These are phyloP conservation scores for Nomada ruficornis DNA, from an alignment of 2,888 invertebrate genomes.

Conservation along the genomic window DNA sequence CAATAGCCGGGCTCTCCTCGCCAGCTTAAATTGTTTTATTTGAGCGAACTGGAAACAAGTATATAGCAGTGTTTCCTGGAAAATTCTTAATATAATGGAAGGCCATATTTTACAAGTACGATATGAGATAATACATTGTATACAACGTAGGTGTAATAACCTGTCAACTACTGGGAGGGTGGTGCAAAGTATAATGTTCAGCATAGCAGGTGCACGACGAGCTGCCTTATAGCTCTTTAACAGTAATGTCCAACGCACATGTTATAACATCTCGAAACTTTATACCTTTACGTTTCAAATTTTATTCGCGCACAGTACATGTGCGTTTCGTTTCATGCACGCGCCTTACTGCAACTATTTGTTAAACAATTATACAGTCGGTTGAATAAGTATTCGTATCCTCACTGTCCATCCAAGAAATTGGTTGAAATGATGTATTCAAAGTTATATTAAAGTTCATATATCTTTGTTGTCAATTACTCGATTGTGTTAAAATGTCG, in stretches of 20 bases:
- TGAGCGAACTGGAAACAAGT: slow-evolving; percentile 18
- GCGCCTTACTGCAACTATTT: neutral
- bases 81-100: slow-evolving; percentile 66
- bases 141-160: slow-evolving; percentile 66
- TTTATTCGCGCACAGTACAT: neutral
- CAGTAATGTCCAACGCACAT: slow-evolving; percentile 53
- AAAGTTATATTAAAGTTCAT: neutral
- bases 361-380: no score
- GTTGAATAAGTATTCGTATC: no score
- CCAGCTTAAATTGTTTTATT: slow-evolving; percentile 42
- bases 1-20: neutral
- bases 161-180: slow-evolving; percentile 62
- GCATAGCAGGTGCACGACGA: slow-evolving; percentile 61
- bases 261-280: slow-evolving; percentile 51
- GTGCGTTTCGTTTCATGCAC: neutral
- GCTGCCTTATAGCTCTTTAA: slow-evolving; percentile 63
- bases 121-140: slow-evolving; percentile 63
- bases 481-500: no score
- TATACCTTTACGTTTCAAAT: slow-evolving; percentile 32
- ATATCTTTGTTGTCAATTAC: neutral
- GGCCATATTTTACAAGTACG: slow-evolving; percentile 59
- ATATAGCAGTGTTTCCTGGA: slow-evolving; percentile 30
- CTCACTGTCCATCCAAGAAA: no score
- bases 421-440: no score
- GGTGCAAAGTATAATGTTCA: slow-evolving; percentile 62